A percentile compares a stretch with the other conserved stretches of the same genome.
Evolutionary conservation across 2,888 invertebrate genomes (phyloP).

Genomic region (Reticulitermes lucifugus): DNA sequence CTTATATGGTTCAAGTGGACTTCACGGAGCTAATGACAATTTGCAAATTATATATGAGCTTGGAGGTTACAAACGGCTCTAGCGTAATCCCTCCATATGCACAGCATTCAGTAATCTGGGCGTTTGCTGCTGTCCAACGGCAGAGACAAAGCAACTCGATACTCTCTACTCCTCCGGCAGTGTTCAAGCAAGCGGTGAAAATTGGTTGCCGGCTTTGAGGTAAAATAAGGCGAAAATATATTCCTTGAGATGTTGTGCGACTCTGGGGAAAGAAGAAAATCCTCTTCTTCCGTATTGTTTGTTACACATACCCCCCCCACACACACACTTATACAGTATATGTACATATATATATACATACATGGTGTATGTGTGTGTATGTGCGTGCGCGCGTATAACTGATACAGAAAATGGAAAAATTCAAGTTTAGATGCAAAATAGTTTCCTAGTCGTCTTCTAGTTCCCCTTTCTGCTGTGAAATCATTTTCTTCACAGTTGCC

Average conservation of each 20-base stretch:
- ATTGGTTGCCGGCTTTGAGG: not conserved
- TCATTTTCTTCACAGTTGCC: not conserved
- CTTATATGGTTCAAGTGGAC: too few species aligned
- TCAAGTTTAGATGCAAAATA: slow-evolving; percentile 1
- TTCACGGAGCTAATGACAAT: too few species aligned
- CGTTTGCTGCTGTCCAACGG: too few species aligned
- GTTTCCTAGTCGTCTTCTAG: not conserved
- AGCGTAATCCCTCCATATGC: too few species aligned
- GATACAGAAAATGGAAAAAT: not conserved
- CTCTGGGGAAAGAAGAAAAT: not conserved
- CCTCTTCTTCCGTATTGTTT: not conserved
- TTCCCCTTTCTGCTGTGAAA: not conserved
- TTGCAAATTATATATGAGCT: too few species aligned
- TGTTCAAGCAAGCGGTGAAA: not conserved
- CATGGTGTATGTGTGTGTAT: too few species aligned
- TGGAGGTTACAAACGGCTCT: too few species aligned
- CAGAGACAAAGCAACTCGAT: too few species aligned
- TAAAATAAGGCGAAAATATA: not conserved
- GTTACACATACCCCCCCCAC: not conserved
- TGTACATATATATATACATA: too few species aligned
- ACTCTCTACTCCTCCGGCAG: too few species aligned
- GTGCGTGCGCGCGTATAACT: not conserved
- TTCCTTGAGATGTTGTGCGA: not conserved
- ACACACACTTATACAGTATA: too few species aligned
- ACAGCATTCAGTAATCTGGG: too few species aligned